Conservation (phyloP, 2,797 vertebrate species). For the Chrysocyon brachyurus region DNA sequence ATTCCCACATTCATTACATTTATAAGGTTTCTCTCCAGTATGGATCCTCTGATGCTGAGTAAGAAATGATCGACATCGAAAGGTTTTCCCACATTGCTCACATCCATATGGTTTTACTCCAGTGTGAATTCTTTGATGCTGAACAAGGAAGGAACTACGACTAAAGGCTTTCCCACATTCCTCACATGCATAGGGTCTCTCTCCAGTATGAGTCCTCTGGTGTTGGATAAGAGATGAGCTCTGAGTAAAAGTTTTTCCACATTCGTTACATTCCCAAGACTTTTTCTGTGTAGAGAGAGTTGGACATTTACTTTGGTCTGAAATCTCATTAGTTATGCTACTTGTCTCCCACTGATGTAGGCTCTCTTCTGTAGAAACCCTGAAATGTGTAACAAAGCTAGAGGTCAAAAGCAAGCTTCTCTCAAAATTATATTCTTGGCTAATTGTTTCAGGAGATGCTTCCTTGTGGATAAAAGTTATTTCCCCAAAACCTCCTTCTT, state of each 20-base stretch:
- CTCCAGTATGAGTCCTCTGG: conserved; percentile 80
- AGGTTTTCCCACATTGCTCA: conserved; percentile 81
- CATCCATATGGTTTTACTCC: conserved; percentile 84
- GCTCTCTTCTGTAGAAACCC: conserved; percentile 75
- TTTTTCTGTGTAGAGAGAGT: conserved; percentile 66
- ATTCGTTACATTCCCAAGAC: conserved; percentile 74
- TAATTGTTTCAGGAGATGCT: conserved; percentile 38
- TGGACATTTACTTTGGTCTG: conserved; percentile 57
- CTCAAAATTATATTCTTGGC: conserved; percentile 63
- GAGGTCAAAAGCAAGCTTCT: conserved; percentile 74
- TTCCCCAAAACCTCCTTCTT: conserved; percentile 56
- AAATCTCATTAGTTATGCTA: conserved; percentile 62
- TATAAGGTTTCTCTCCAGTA: conserved; percentile 81
- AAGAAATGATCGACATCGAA: conserved; percentile 84
- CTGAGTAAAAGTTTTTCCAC: conserved; percentile 79
- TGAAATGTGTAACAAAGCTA: conserved; percentile 72
- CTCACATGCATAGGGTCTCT: conserved; percentile 77
- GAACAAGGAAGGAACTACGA: conserved; percentile 81
- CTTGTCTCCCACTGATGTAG: conserved; percentile 76
- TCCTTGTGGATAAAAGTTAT: conserved; percentile 57
- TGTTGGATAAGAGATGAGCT: conserved; percentile 79
- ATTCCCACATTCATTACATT: conserved; percentile 73
- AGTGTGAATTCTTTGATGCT: conserved; percentile 82
- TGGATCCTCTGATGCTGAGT: conserved; percentile 83
- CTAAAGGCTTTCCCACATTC: conserved; percentile 83